These are phyloP conservation scores for Urocynchramus pylzowi DNA, from an alignment of 2,113 vertebrate species.

Conservation along the genomic window DNA sequence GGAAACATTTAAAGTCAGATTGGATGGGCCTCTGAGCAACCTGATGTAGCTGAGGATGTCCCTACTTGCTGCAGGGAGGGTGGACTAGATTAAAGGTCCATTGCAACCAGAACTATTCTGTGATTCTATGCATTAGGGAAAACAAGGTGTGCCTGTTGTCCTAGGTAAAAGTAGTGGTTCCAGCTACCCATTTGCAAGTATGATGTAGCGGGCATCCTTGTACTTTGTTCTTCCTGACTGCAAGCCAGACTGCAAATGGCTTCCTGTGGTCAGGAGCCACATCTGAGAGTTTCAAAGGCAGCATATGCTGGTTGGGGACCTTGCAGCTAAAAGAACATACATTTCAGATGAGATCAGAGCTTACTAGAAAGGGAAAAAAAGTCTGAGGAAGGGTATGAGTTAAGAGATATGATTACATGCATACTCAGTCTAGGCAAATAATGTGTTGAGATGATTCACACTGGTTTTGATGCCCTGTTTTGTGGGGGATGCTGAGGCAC, in stretches of 20 bases:
- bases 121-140: not conserved
- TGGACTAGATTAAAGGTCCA: not conserved
- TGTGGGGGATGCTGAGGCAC: not conserved
- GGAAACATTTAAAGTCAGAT: not conserved
- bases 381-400: not conserved
- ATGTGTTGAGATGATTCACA: not conserved
- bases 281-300: not conserved
- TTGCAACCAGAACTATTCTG: not conserved
- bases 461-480: not conserved
- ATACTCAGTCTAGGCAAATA: not conserved
- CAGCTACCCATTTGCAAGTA: not conserved
- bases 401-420: not conserved
- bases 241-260: not conserved
- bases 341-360: constrained; percentile 9
- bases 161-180: not conserved
- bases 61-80: not conserved
- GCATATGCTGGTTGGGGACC: not conserved
- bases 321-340: not conserved
- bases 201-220: not conserved
- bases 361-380: not conserved
- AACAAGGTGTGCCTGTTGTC: not conserved
- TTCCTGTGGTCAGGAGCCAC: constrained; percentile 6
- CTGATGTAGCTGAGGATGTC: not conserved
- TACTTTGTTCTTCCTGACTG: not conserved
- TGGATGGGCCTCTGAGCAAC: not conserved